A percentile compares a stretch with the other conserved stretches of the same genome.
phyloP scores from a whole-genome alignment of 1,140 invertebrate species.

The Pinna nobilis region DNA sequence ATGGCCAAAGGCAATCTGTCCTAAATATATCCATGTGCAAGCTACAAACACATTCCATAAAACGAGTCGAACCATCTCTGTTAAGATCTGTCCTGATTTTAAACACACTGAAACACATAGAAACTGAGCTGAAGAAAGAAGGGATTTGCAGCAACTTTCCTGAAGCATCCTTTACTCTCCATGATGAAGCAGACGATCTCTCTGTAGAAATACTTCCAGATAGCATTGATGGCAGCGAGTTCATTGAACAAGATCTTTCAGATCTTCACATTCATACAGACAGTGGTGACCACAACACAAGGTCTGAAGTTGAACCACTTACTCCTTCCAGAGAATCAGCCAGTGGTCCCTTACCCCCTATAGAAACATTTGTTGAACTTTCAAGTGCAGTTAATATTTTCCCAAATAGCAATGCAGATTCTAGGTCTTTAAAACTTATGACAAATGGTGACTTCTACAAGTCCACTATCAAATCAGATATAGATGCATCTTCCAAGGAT shows the following conservation, averaged over 20 bases:
- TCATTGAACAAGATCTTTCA: conserved; percentile 28
- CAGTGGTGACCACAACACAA: not conserved
- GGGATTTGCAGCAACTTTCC: conserved; percentile 67
- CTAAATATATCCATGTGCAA: conserved; percentile 95
- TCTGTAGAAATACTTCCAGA: conserved; percentile 47
- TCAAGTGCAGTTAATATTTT: conserved; percentile 28
- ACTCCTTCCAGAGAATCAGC: not conserved
- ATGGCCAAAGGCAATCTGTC: conserved; percentile 85
- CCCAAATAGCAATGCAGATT: not conserved
- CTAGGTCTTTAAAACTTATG: not conserved
- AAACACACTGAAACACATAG: conserved; percentile 92
- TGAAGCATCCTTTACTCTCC: conserved; percentile 43
- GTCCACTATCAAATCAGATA: not conserved
- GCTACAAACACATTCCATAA: conserved; percentile 80
- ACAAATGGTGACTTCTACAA: not conserved
- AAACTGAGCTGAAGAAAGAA: conserved; percentile 92
- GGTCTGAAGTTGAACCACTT: not conserved
- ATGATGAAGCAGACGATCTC: conserved; percentile 37
- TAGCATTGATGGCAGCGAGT: conserved; percentile 15
- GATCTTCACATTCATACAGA: conserved; percentile 21
- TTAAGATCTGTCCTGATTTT: conserved; percentile 94
- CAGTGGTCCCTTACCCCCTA: conserved; percentile 48
- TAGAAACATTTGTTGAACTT: conserved; percentile 55
- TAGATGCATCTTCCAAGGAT: not conserved
- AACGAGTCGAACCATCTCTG: conserved; percentile 85